Evolutionary conservation across 64 coral and sea anemone species (phyloP).

Genomic region (Montipora sp.): DNA sequence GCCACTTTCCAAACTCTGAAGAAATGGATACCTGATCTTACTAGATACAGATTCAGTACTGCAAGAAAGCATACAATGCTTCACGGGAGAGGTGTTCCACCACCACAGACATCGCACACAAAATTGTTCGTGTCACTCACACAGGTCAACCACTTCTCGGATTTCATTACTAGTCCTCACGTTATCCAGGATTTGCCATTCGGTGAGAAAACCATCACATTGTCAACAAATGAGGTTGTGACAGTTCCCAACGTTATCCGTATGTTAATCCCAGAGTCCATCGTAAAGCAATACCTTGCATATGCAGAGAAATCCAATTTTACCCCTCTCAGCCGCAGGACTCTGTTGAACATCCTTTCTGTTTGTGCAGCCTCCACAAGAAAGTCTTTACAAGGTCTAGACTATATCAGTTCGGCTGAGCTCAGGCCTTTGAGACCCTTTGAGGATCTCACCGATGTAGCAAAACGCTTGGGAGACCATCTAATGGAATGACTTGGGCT

Average conservation of each 20-base stretch:
- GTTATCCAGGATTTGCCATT: constrained; percentile 55
- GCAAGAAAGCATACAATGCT: constrained; percentile 41
- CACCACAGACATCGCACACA: constrained; percentile 21
- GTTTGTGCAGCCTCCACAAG: constrained; percentile 39
- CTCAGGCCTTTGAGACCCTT: no score
- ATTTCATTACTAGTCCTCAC: constrained; percentile 50
- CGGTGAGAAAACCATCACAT: not conserved
- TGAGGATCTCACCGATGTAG: not conserved
- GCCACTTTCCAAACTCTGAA: constrained; percentile 3
- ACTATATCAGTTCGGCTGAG: constrained; percentile 41
- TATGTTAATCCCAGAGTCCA: constrained; percentile 54
- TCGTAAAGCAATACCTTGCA: constrained; percentile 45
- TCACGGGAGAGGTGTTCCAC: constrained; percentile 26
- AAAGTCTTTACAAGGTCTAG: constrained; percentile 74
- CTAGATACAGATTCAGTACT: constrained; percentile 26
- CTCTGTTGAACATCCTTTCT: constrained; percentile 45
- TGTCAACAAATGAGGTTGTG: constrained; percentile 39
- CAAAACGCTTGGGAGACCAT: constrained; percentile 7
- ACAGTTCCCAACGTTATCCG: constrained; percentile 31
- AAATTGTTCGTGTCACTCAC: constrained; percentile 28
- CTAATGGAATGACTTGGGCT: constrained; percentile 22
- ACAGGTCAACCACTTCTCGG: constrained; percentile 35
- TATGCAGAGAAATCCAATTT: constrained; percentile 56
- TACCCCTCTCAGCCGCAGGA: constrained; percentile 36
- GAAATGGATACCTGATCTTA: constrained; percentile 28